These are phyloP conservation scores for Nyleta sp. DNA, from an alignment of 2,888 invertebrate species.

Conservation along the genomic window DNA sequence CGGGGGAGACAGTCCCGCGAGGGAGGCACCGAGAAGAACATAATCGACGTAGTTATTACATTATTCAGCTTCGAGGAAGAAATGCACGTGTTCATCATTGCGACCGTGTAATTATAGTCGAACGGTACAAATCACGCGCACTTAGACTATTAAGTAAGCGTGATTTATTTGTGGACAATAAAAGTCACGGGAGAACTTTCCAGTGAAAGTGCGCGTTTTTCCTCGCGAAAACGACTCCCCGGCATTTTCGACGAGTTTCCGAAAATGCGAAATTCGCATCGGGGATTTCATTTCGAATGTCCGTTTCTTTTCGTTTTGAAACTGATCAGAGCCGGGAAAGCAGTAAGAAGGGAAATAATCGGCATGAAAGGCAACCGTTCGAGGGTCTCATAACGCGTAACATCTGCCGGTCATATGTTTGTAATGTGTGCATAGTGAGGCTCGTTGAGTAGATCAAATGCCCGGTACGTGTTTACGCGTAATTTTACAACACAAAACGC, in stretches of 20 bases:
- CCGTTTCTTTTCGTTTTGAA: no score
- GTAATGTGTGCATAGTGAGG: conserved; percentile 31
- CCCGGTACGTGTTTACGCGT: conserved; percentile 41
- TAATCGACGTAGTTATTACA: conserved; percentile 62
- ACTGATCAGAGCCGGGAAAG: no score
- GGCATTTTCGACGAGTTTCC: no score
- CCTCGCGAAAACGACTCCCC: conserved; percentile 4
- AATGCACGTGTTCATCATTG: conserved; percentile 58
- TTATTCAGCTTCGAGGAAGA: conserved; percentile 60
- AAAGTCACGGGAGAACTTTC: conserved; percentile 59
- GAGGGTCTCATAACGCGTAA: conserved; percentile 29
- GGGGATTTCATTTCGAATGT: no score
- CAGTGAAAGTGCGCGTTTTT: conserved; percentile 57
- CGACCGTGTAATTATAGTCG: conserved; percentile 62
- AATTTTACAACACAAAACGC: conserved; percentile 48
- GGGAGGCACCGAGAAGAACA: conserved; percentile 42
- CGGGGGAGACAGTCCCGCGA: conserved; percentile 11
- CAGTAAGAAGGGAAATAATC: conserved; percentile 1
- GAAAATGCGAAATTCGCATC: no score
- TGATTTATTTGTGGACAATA: conserved; percentile 62
- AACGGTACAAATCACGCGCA: conserved; percentile 61
- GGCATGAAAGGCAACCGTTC: conserved; percentile 23
- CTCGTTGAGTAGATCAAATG: conserved; percentile 46
- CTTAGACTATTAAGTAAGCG: conserved; percentile 61
- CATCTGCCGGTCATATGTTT: conserved; percentile 57